Evolutionary conservation across 2,113 vertebrate genomes (phyloP).

Genomic region (Rhagologus leucostigma): DNA sequence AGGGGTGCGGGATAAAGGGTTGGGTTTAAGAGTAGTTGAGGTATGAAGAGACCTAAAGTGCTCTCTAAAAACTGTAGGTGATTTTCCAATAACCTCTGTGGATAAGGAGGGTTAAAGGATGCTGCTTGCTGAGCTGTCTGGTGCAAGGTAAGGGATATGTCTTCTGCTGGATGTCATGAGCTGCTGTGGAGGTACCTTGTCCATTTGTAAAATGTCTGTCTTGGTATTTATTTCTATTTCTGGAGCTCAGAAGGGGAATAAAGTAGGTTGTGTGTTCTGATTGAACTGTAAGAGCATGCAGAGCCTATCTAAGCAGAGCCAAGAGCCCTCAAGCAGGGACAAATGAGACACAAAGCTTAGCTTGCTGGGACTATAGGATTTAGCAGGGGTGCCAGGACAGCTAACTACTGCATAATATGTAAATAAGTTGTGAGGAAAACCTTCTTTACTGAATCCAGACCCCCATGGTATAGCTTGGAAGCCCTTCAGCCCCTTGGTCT

Average conservation of each 20-base stretch:
- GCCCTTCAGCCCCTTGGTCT: too few species aligned
- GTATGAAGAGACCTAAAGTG: fast-evolving
- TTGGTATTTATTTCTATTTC: not conserved
- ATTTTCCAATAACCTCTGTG: fast-evolving
- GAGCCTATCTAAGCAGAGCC: not conserved
- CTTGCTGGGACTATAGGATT: not conserved
- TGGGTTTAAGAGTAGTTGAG: fast-evolving
- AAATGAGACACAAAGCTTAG: not conserved
- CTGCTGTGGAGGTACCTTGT: not conserved
- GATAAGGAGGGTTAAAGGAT: fast-evolving
- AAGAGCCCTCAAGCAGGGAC: not conserved
- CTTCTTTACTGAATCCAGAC: too few species aligned
- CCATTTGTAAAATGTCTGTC: not conserved
- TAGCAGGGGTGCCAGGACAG: not conserved
- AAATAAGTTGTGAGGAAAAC: not conserved
- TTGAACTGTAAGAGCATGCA: not conserved
- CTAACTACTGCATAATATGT: not conserved
- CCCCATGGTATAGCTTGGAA: too few species aligned
- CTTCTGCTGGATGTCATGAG: not conserved
- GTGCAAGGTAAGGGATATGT: fast-evolving
- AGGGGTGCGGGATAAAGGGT: fast-evolving
- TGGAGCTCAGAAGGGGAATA: not conserved
- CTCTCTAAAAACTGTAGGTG: fast-evolving
- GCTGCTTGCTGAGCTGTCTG: not conserved
- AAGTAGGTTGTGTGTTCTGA: not conserved